These are phyloP conservation scores for Minunthozetes semirufus DNA, from an alignment of 2,888 invertebrate species.

Conservation along the genomic window DNA sequence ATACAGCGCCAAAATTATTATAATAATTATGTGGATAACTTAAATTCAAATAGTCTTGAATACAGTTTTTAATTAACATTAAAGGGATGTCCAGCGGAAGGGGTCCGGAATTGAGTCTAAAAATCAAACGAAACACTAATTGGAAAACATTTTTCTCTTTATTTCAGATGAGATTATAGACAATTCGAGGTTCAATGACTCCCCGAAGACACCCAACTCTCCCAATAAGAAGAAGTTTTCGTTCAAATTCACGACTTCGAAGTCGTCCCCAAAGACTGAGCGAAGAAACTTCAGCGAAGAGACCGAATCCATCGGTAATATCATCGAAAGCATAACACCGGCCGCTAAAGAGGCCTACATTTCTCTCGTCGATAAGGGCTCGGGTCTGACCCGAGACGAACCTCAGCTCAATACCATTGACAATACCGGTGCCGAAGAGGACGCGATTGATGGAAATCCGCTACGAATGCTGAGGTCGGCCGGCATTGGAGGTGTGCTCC, in stretches of 20 bases:
- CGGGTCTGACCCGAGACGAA: neutral
- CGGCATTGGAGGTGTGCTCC: constrained; percentile 55
- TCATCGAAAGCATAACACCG: constrained; percentile 79
- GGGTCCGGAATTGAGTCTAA: too few relatives aligned
- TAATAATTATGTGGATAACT: too few relatives aligned
- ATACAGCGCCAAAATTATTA: too few relatives aligned
- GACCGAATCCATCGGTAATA: constrained; percentile 72
- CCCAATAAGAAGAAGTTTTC: constrained; percentile 73
- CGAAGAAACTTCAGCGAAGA: constrained; percentile 84
- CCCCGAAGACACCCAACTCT: constrained; percentile 56
- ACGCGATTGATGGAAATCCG: constrained; percentile 55
- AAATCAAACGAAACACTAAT: too few relatives aligned
- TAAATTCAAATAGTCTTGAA: too few relatives aligned
- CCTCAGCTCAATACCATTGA: neutral
- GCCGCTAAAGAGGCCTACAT: constrained; percentile 90
- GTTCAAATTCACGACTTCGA: constrained; percentile 57
- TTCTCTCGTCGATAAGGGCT: constrained; percentile 69
- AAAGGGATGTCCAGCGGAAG: too few relatives aligned
- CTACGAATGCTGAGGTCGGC: constrained; percentile 57
- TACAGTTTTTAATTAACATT: too few relatives aligned
- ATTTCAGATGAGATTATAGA: constrained; percentile 20
- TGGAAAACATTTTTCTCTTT: neutral
- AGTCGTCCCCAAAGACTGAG: constrained; percentile 58
- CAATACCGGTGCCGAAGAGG: constrained; percentile 48
- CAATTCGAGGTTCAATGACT: neutral